Percentiles rank a stretch among this genome's conserved stretches.
phyloP scores from a whole-genome alignment of 2,888 invertebrate genomes.

The Cantharis rufa region DNA sequence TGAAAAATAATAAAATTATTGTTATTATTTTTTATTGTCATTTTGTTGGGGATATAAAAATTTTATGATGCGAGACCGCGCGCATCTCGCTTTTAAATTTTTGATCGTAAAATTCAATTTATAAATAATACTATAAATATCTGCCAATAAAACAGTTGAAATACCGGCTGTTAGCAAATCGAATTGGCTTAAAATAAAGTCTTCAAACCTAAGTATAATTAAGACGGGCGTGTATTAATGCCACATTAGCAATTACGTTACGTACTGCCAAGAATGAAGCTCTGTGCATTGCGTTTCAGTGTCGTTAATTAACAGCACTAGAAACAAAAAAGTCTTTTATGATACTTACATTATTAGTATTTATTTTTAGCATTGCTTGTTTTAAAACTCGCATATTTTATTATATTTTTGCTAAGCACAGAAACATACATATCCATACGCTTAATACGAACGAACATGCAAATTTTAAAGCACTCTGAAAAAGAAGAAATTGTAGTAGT shows the following conservation, averaged over 20 bases:
- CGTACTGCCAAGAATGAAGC: neutral
- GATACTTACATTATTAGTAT: neutral
- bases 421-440: neutral
- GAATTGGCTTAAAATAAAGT: neutral
- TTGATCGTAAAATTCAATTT: neutral
- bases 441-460: neutral
- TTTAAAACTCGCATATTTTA: neutral
- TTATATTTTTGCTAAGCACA: neutral
- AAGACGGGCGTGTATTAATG: neutral
- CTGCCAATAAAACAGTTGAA: neutral
- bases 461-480: neutral
- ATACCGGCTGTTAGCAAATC: neutral
- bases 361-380: neutral
- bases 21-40: neutral
- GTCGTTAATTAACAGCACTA: neutral
- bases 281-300: neutral
- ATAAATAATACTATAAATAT: neutral
- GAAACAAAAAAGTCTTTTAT: neutral
- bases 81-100: neutral
- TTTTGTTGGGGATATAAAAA: neutral
- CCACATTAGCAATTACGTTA: neutral
- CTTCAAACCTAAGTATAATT: neutral
- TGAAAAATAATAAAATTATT: constrained; percentile 23
- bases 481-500: neutral
- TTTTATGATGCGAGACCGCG: too few relatives aligned